Base-by-base conservation (phyloP, 2,797 vertebrate genomes). In the Lithobates pipiens region DNA sequence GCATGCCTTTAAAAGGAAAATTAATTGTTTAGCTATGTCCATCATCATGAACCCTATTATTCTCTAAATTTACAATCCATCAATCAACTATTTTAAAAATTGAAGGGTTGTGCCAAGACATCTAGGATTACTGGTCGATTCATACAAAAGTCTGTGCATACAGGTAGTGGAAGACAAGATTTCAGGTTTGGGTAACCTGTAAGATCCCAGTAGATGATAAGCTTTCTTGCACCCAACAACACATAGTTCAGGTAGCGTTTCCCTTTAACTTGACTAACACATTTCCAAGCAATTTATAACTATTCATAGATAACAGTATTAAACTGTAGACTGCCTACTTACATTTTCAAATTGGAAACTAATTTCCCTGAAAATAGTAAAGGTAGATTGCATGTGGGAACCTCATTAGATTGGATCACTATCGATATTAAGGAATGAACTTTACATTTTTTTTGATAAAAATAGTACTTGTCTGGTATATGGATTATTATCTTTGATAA, bases 361-460 rank as follows among this genome's bases (percentile, higher is more conserved):
- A 46, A 84, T 84, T 72, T 79, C n/a, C 44, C 3, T 69, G 50
- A 80, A 71, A 39, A 21, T 50, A 63, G 68, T 25, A 11, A 71
- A 42, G 44, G 84, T 34, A 46, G 18, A 71, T 77, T 76, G 46
- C 21, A 70, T 71, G 63, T 27, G 1, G 36, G 34, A 65, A n/a
- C 21, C 63, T 74, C 44, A 69, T 77, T 72, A 82, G 61, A 5
- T 68, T 68, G 70, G 69, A 78, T 39, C 61, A 25, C 80, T 78
- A 76, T 86, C 69, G 44, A 86, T 74, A 83, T 29, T 75, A 29
- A 69, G 39, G 39, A 57, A 57, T 77, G 68, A 77, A 82, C 67
- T 68, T 72, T 86, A 3, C 79, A 67, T 74, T 57, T 29, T 78
- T 83, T 74, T 87, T 83, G 16, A 57, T 74, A 83, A 83, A 83